A percentile compares a stretch with the other conserved stretches of the same genome.
phyloP scores from a whole-genome alignment of 2,888 invertebrate genomes.

The Melinaea marsaeus region DNA sequence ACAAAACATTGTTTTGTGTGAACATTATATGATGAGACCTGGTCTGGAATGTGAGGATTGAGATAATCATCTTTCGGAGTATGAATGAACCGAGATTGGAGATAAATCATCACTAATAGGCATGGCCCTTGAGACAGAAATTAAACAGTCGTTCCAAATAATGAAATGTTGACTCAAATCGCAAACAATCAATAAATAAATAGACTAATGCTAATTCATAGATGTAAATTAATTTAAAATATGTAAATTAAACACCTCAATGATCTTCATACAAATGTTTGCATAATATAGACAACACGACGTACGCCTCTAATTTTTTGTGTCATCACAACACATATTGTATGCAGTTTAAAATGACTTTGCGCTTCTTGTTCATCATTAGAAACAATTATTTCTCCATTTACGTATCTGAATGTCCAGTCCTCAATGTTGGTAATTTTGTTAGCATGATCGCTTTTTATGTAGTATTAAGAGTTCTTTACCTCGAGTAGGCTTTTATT shows the following conservation, averaged over 20 bases:
- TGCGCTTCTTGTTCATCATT: constrained; percentile 53
- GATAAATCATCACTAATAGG: constrained; percentile 47
- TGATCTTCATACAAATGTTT: constrained; percentile 4
- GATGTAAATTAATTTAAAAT: neutral
- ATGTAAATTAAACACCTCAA: neutral
- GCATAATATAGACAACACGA: constrained; percentile 37
- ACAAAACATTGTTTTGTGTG: constrained; percentile 34
- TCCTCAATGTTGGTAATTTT: constrained; percentile 53
- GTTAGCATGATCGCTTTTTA: constrained; percentile 55
- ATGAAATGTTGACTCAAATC: neutral
- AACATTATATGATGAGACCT: constrained; percentile 43
- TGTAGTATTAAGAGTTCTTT: constrained; percentile 45
- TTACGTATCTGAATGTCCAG: constrained; percentile 44
- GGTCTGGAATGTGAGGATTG: constrained; percentile 39
- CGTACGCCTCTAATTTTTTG: constrained; percentile 54
- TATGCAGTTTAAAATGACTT: constrained; percentile 57
- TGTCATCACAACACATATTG: constrained; percentile 45
- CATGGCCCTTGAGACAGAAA: constrained; percentile 16
- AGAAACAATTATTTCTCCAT: constrained; percentile 64
- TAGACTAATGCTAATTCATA: neutral
- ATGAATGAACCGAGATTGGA: constrained; percentile 46
- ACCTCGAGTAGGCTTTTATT: constrained; percentile 35
- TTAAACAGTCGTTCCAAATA: neutral
- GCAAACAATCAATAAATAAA: neutral
- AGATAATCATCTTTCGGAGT: constrained; percentile 44